Evolutionary conservation across 2,888 invertebrate species (phyloP).

Genomic region (Sicus ferrugineus): DNA sequence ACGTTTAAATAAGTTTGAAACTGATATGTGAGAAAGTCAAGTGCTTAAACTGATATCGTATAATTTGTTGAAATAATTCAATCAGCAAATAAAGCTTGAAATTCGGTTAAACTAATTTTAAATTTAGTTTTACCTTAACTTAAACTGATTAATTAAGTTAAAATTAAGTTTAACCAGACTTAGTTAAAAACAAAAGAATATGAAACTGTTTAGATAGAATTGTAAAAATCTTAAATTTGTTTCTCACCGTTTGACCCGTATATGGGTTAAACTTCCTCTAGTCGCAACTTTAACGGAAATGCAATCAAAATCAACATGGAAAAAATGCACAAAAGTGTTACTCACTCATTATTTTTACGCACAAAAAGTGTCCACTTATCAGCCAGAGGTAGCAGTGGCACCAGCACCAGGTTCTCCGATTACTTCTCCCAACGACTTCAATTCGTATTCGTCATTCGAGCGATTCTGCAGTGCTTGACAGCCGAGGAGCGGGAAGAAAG

Average conservation of each 20-base stretch:
- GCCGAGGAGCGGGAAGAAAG: not conserved
- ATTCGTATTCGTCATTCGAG: constrained; percentile 14
- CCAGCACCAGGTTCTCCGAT: not conserved
- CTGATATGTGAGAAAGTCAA: too few relatives aligned
- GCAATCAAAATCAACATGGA: too few relatives aligned
- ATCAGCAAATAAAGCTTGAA: too few relatives aligned
- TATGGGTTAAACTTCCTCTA: not conserved
- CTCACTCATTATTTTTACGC: not conserved
- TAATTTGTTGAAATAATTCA: too few relatives aligned
- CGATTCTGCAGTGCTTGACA: constrained; percentile 5
- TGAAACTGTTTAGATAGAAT: too few relatives aligned
- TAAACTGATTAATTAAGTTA: not conserved
- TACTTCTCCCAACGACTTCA: not conserved
- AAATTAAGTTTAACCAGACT: not conserved
- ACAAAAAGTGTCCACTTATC: constrained; percentile 14
- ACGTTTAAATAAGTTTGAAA: too few relatives aligned
- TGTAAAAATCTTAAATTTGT: too few relatives aligned
- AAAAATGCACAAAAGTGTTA: constrained; percentile 5
- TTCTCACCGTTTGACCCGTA: too few relatives aligned
- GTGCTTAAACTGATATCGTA: too few relatives aligned
- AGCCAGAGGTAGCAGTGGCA: not conserved
- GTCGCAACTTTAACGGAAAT: constrained; percentile 11
- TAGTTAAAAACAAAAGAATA: too few relatives aligned
- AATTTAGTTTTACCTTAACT: too few relatives aligned
- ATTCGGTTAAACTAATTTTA: too few relatives aligned